Evolutionary conservation across 2,113 vertebrate genomes (phyloP), one percentile per base, ranked within the genome.

Genomic region (Strigops habroptila): DNA sequence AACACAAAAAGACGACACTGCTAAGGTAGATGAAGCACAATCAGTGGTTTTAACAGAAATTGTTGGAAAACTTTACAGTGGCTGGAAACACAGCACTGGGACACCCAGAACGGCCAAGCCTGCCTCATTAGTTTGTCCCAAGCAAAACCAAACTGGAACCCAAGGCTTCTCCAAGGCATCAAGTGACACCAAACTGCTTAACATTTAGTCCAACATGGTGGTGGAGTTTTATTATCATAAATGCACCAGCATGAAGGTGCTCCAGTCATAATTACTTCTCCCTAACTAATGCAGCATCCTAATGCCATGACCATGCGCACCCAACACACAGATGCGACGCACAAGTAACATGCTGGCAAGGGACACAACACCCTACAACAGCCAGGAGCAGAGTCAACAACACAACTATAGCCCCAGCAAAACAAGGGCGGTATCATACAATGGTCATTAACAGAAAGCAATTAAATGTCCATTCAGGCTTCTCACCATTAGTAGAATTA

Each of bases 1-100:
- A 92, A 53, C 48, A 53, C 0, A 0, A 75, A 46, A 0, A 4
- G 31, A 64, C 31, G 53, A 64, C 33, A 15, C 12, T 35, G 62
- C 68, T 77, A 18, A 83, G 24, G 55, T 0, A 69, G 53, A 31
- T 28, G 35, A 93, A 78, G 59, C 12, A 33, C 51, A 69, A 70
- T 33, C 25, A 62, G 49, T 6, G 44, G 25, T 6, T 88, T 10
- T 22, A 55, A 76, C 35, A 89, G 30, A 68, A 73, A 53, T 14
- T n/a, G 25, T 35, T 33, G 30, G 53, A 70, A 91, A 76, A 49
- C 62, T 71, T 82, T 1, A 67, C 21, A 53, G 37, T 14, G 14
- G 52, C 70, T 82, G 70, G 57, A 67, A 77, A 89, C 83, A 55
- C 30, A 77, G 23, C 59, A n/a, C 23, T 35, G 77, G 49, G 55